Conservation (phyloP, 1,140 invertebrate genomes). For the Solen grandis region DNA sequence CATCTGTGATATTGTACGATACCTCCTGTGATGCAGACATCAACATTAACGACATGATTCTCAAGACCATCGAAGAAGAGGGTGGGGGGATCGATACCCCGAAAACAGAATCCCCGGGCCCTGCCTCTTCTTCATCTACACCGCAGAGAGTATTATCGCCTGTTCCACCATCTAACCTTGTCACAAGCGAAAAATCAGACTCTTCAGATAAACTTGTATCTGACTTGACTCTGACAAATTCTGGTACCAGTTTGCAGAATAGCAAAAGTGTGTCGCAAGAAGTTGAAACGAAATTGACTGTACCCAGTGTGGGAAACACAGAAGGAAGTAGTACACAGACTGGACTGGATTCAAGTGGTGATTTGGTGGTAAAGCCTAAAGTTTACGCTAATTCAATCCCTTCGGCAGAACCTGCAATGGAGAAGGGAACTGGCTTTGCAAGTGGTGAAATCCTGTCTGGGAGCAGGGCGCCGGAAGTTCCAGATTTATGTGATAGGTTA, state of each 20-base stretch:
- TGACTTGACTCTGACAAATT: background rate
- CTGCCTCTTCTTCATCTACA: background rate
- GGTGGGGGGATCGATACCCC: slow-evolving; percentile 26
- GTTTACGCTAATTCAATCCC: too few species aligned
- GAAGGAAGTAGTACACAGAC: too few species aligned
- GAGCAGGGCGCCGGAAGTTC: too few species aligned
- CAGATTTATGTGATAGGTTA: too few species aligned
- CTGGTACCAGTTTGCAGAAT: background rate
- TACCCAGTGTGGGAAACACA: background rate
- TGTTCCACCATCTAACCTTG: slow-evolving; percentile 4
- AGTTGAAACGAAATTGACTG: background rate
- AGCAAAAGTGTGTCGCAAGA: background rate
- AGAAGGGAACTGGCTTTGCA: too few species aligned
- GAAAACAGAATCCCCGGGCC: slow-evolving; percentile 7
- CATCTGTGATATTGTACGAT: slow-evolving; percentile 62
- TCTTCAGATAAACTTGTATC: background rate
- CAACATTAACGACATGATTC: slow-evolving; percentile 62
- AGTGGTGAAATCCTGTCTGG: too few species aligned
- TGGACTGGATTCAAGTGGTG: too few species aligned
- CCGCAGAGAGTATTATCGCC: slow-evolving; percentile 26
- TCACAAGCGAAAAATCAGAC: background rate
- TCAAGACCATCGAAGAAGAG: background rate
- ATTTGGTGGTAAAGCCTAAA: too few species aligned
- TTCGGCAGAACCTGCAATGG: too few species aligned
- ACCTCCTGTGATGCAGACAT: slow-evolving; percentile 59